These are phyloP conservation scores for Blastobasis adustella DNA, from an alignment of 2,888 invertebrate species.

Conservation along the genomic window DNA sequence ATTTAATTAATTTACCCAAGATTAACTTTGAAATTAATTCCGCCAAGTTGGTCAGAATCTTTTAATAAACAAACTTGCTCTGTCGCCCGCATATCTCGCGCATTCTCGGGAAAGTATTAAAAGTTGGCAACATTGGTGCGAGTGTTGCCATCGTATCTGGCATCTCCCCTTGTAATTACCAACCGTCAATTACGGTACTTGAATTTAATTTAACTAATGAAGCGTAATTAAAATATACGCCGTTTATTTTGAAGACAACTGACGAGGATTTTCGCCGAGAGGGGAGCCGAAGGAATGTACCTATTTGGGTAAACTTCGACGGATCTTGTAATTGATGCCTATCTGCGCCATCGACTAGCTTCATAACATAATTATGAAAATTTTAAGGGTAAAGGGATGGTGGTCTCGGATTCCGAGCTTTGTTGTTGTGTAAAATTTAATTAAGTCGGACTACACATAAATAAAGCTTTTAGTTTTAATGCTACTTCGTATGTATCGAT, in stretches of 20 bases:
- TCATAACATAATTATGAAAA: background rate
- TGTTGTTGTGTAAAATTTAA: too few relatives aligned
- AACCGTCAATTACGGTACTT: slow-evolving; percentile 65
- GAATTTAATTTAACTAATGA: slow-evolving; percentile 74
- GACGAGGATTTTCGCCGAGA: slow-evolving; percentile 23
- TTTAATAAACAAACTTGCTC: slow-evolving; percentile 37
- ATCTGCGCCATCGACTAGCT: background rate
- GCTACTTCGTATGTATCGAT: too few relatives aligned
- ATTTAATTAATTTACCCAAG: slow-evolving; percentile 32
- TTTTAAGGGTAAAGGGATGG: too few relatives aligned
- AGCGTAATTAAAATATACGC: slow-evolving; percentile 72
- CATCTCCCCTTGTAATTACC: slow-evolving; percentile 53
- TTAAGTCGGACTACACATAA: too few relatives aligned
- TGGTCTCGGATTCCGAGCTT: too few relatives aligned
- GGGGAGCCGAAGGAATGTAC: slow-evolving; percentile 6
- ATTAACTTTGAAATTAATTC: slow-evolving; percentile 43
- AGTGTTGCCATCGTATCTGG: slow-evolving; percentile 39
- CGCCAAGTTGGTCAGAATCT: slow-evolving; percentile 30
- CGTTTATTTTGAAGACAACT: slow-evolving; percentile 51
- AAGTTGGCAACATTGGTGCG: slow-evolving; percentile 39
- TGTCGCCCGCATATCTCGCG: slow-evolving; percentile 22
- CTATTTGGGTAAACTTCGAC: slow-evolving; percentile 12
- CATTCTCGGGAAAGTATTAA: slow-evolving; percentile 18
- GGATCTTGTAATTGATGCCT: slow-evolving; percentile 16
- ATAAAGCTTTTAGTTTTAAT: too few relatives aligned